Conservation (phyloP, 2,113 vertebrate genomes). For the Sitta europaea region DNA sequence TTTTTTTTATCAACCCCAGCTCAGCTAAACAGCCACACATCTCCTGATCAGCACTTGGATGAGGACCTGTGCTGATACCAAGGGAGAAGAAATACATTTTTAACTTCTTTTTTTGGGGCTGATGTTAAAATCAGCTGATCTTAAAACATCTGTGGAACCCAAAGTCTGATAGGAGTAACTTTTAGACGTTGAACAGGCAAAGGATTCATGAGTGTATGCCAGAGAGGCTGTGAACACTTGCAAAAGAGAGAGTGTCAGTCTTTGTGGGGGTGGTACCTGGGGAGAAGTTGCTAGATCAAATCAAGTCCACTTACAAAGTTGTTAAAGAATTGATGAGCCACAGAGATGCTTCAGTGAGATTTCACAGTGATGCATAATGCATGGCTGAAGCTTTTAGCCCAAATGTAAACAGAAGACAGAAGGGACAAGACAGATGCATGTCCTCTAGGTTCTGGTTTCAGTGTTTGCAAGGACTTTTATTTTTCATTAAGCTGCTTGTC, state of each 20-base stretch:
- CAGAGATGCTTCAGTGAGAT: conserved; percentile 1
- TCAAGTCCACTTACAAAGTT: conserved; percentile 25
- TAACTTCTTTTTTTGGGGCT: neutral
- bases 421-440: neutral
- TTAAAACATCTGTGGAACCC: neutral
- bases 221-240: neutral
- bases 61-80: neutral
- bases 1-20: neutral
- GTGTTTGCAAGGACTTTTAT: neutral
- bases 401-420: conserved; percentile 7
- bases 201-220: neutral
- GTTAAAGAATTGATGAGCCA: conserved; percentile 55
- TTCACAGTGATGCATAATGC: conserved; percentile 36
- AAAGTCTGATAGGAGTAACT: neutral
- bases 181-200: neutral
- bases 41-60: neutral
- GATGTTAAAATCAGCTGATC: neutral
- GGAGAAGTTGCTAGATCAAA: conserved; percentile 31
- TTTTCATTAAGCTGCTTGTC: conserved; percentile 13
- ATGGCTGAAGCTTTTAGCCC: conserved; percentile 39
- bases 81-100: neutral
- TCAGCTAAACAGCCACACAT: neutral
- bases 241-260: neutral
- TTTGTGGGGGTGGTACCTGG: neutral
- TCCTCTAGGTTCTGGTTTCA: neutral